Conservation (phyloP, 92 coral and sea anemone genomes). For the Ricordea florida region DNA sequence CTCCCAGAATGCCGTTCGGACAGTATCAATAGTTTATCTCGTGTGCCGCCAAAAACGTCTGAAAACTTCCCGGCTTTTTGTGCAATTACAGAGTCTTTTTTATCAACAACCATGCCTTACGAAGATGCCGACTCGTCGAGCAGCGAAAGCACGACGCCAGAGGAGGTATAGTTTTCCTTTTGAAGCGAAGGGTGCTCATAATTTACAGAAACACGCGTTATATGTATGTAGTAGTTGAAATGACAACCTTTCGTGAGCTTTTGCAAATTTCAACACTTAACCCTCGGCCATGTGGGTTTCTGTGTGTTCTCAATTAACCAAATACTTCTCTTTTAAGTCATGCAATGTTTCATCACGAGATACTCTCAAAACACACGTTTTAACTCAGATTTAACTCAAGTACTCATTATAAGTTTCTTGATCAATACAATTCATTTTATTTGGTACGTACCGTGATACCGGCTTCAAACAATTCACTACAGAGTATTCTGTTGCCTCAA, state of each 20-base stretch:
- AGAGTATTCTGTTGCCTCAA: too few species aligned
- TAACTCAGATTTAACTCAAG: too few species aligned
- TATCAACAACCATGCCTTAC: constrained; percentile 65
- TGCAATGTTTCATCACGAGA: too few species aligned
- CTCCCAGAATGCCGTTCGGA: constrained; percentile 11
- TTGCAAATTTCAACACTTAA: neutral
- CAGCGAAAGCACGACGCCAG: constrained; percentile 85
- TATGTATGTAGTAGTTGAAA: too few species aligned
- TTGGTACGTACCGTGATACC: too few species aligned
- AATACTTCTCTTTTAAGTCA: too few species aligned
- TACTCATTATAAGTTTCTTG: too few species aligned
- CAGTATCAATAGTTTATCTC: neutral
- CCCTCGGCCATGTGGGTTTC: constrained; percentile 36
- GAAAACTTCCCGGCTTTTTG: constrained; percentile 19
- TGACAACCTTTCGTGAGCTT: neutral
- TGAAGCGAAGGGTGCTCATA: neutral
- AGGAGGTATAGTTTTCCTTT: constrained; percentile 55
- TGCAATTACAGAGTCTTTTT: neutral
- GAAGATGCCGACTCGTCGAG: constrained; percentile 73
- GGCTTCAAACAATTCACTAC: too few species aligned
- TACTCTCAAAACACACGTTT: too few species aligned
- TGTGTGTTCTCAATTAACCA: too few species aligned
- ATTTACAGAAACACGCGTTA: neutral
- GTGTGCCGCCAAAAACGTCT: constrained; percentile 42
- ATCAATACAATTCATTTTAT: too few species aligned